phyloP scores from a whole-genome alignment of 2,888 invertebrate species.

The Stratiomys singularior region DNA sequence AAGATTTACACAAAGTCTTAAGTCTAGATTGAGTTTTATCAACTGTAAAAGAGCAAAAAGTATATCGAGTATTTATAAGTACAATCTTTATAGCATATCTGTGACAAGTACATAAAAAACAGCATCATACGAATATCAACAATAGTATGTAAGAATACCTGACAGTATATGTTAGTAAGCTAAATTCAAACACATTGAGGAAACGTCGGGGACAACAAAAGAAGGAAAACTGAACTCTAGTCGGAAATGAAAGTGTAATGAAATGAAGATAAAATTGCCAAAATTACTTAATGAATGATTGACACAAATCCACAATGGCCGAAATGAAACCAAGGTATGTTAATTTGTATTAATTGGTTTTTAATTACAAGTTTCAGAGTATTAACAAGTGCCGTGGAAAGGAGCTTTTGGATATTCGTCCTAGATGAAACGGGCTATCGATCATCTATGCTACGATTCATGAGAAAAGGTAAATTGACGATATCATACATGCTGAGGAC shows the following conservation, averaged over 20 bases:
- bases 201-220: neutral
- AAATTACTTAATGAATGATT: neutral
- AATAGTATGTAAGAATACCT: constrained; percentile 30
- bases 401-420: neutral
- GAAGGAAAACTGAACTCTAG: neutral
- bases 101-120: constrained; percentile 48
- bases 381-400: constrained; percentile 15
- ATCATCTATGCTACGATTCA: neutral
- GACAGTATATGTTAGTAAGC: constrained; percentile 23
- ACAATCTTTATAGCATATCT: constrained; percentile 35
- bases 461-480: too few relatives aligned
- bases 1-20: constrained; percentile 27
- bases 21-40: neutral
- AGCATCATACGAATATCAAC: constrained; percentile 40
- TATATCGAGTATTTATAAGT: constrained; percentile 7
- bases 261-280: constrained; percentile 9
- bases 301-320: constrained; percentile 15
- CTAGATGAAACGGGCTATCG: neutral
- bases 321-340: constrained; percentile 7
- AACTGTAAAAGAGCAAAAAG: constrained; percentile 41
- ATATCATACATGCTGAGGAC: too few relatives aligned
- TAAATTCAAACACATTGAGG: constrained; percentile 36
- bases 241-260: constrained; percentile 6
- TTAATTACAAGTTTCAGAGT: neutral
- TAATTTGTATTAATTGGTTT: neutral